Evolutionary conservation across 2,113 vertebrate species (phyloP), one percentile per base, ranked within the genome.

Genomic region (Pachyramphus minor): DNA sequence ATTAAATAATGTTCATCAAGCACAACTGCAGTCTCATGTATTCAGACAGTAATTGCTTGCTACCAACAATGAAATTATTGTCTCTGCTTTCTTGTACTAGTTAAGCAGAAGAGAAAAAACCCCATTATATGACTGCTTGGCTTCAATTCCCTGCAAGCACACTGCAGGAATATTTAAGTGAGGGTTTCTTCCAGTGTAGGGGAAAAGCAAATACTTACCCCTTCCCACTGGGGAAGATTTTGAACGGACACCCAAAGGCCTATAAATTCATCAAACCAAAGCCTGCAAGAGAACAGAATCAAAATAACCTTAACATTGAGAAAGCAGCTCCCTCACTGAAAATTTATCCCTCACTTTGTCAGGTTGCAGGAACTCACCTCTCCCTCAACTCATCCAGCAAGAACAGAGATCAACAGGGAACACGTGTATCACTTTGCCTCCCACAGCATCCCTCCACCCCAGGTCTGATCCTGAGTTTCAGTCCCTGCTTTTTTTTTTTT

Each of bases 141-240:
- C 25, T 89, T 39, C 17, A 45, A 39, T 7, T 63, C 27, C 49
- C 85, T 62, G 14, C 35, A 84, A 80, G 31, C 6, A 68, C 33
- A 24, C 0, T 44, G 39, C 1, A 81, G 59, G 21, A 74, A 59
- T 52, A 84, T 23, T 85, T 62, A 79, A 82, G 79, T 16, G 12
- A 50, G 27, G 6, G 28, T 59, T 74, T 77, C 17, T 69, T 52
- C 50, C 42, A 42, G 25, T 5, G 12, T 14, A 85, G 23, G 22
- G 19, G 18, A 52, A 90, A 93, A 85, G 27, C 14, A 56, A 60
- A 89, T 93, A 98, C 99, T 98, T 91, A 99, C 99, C 98, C 99
- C 98, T 97, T 99, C 99, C 99, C 99, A 99, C 53, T 99, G 98
- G 66, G 99, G 99, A 93, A 99, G 98, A 98, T 99, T 99, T 96